Conservation (phyloP, 92 coral and sea anemone genomes). For the Umimayanthus kanabou region DNA sequence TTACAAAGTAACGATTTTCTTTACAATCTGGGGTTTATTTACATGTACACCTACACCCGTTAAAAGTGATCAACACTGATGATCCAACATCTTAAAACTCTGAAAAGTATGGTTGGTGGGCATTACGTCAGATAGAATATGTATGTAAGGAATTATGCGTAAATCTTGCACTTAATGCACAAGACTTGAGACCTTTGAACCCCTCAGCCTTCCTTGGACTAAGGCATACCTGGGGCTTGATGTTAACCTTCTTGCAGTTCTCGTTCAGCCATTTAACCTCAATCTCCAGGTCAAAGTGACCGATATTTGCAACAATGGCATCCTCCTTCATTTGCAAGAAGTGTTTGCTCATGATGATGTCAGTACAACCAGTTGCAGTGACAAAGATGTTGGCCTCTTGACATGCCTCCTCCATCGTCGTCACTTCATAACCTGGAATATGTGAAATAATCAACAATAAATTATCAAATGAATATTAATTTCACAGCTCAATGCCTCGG, state of each 20-base stretch:
- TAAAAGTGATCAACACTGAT: too few species aligned
- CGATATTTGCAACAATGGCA: conserved; percentile 95
- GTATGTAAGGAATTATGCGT: too few species aligned
- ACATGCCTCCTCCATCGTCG: conserved; percentile 97
- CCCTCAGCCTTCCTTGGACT: neutral
- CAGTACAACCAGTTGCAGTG: conserved; percentile 97
- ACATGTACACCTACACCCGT: too few species aligned
- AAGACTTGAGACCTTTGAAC: too few species aligned
- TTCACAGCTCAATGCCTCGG: neutral
- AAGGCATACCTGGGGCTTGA: conserved; percentile 89
- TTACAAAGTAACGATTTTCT: too few species aligned
- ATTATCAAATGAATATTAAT: neutral
- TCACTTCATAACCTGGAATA: conserved; percentile 84
- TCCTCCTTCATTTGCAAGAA: conserved; percentile 89
- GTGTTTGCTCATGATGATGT: conserved; percentile 81
- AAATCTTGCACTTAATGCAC: too few species aligned
- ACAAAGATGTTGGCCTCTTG: conserved; percentile 89
- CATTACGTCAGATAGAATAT: too few species aligned
- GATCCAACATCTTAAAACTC: too few species aligned
- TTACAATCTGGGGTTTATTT: too few species aligned
- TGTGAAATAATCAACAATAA: neutral
- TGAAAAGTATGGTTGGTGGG: too few species aligned
- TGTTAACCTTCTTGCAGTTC: conserved; percentile 77
- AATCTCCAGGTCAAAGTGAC: conserved; percentile 96
- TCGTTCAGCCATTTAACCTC: conserved; percentile 95